Conservation (phyloP, 2,113 vertebrate species). For the Falco punctatus region DNA sequence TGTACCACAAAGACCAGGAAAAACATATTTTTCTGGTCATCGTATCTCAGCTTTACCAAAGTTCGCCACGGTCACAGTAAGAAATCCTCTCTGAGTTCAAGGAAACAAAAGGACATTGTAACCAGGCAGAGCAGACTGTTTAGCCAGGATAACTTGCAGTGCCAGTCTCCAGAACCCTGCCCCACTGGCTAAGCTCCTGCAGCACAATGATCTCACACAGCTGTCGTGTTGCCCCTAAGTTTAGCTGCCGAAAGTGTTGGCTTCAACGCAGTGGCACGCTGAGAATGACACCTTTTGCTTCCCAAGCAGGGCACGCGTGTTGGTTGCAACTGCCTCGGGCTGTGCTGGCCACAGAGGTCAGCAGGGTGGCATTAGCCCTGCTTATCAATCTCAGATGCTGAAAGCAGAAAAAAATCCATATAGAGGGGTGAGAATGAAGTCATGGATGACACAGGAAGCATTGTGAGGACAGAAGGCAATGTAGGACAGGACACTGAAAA, state of each 20-base stretch:
- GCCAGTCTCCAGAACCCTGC: conserved; percentile 21
- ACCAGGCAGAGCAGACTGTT: conserved; percentile 20
- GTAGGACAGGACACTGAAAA: background rate
- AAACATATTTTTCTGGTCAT: background rate
- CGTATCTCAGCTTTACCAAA: background rate
- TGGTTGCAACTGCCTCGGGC: fast-evolving
- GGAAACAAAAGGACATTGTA: conserved; percentile 34
- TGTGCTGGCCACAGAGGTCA: background rate
- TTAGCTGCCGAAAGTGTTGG: background rate
- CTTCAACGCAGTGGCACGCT: fast-evolving
- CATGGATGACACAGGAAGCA: background rate
- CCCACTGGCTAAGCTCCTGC: background rate
- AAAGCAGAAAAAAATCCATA: background rate
- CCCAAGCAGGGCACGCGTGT: fast-evolving
- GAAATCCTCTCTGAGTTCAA: background rate
- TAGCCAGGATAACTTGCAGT: background rate
- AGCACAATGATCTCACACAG: conserved; percentile 24
- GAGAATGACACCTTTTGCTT: background rate
- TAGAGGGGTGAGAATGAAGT: background rate
- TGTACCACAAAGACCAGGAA: background rate
- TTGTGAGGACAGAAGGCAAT: background rate
- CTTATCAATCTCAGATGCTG: background rate
- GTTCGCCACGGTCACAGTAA: background rate
- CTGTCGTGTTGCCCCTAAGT: background rate
- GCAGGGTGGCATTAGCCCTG: background rate